Percentiles rank a stretch among this genome's conserved stretches.
These are phyloP conservation scores for Oopsacas minuta DNA, from an alignment of 37 sponge, comb jelly and placozoan species.

Conservation along the genomic window DNA sequence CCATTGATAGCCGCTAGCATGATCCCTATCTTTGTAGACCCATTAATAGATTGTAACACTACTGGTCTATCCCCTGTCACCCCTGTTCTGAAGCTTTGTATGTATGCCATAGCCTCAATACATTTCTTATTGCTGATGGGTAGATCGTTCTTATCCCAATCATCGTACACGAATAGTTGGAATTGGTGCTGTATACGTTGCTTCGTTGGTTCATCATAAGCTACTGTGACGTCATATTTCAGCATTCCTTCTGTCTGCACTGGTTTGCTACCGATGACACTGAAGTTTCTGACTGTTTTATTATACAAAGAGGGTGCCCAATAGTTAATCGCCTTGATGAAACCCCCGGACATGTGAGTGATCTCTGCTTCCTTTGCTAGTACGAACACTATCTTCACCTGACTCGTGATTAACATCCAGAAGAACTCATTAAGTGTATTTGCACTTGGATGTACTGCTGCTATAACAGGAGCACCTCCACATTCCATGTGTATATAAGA, in stretches of 20 bases:
- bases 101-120: neutral
- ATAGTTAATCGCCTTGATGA: neutral
- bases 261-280: neutral
- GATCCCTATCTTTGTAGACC: constrained; percentile 4
- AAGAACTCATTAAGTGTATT: neutral
- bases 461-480: neutral
- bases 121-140: neutral
- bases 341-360: neutral
- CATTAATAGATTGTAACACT: neutral
- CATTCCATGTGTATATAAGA: neutral
- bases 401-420: neutral
- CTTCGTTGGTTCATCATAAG: neutral
- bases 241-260: neutral
- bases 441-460: neutral
- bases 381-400: neutral
- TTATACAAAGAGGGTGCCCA: neutral
- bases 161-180: neutral
- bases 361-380: neutral
- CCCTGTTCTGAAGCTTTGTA: neutral
- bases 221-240: neutral
- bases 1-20: neutral
- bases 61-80: neutral
- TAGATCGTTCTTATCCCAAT: neutral
- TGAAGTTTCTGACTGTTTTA: neutral
- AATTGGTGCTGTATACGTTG: neutral